Percentiles rank a stretch among this genome's conserved stretches.
These are phyloP conservation scores for Pristionchus arcanus DNA, from an alignment of 2,888 invertebrate species.

Conservation along the genomic window DNA sequence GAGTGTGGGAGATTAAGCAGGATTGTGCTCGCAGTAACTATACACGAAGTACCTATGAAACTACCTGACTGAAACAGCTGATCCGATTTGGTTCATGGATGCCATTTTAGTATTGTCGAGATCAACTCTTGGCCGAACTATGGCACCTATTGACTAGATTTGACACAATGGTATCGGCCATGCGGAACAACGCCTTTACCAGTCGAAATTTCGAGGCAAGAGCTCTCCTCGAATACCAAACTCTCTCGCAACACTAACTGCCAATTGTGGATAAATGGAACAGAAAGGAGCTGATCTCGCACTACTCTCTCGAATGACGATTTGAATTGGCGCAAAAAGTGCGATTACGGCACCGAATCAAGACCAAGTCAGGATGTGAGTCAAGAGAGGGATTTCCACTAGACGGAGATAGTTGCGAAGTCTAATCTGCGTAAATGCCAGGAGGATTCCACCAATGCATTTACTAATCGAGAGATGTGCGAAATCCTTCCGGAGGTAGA, in stretches of 20 bases:
- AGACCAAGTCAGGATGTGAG: neutral
- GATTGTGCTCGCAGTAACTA: neutral
- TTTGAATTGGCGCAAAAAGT: neutral
- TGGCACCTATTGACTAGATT: neutral
- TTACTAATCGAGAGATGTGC: neutral
- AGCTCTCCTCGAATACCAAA: neutral
- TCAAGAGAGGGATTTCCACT: neutral
- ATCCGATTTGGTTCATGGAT: neutral
- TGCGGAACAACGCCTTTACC: neutral
- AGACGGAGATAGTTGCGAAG: neutral
- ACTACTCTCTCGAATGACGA: neutral
- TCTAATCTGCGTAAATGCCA: neutral
- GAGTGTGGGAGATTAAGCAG: neutral
- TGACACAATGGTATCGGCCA: neutral
- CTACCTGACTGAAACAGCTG: neutral
- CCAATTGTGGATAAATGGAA: too few species aligned
- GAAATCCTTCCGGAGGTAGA: neutral
- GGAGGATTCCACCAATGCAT: neutral
- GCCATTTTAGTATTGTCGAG: neutral
- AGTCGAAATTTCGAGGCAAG: neutral
- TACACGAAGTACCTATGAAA: neutral
- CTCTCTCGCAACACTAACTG: neutral
- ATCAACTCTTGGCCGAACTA: neutral
- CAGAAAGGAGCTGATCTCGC: neutral
- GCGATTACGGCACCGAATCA: neutral